Evolutionary conservation across 2,113 vertebrate species (phyloP), one percentile per base, ranked within the genome.

Genomic region (Cavia porcellus): DNA sequence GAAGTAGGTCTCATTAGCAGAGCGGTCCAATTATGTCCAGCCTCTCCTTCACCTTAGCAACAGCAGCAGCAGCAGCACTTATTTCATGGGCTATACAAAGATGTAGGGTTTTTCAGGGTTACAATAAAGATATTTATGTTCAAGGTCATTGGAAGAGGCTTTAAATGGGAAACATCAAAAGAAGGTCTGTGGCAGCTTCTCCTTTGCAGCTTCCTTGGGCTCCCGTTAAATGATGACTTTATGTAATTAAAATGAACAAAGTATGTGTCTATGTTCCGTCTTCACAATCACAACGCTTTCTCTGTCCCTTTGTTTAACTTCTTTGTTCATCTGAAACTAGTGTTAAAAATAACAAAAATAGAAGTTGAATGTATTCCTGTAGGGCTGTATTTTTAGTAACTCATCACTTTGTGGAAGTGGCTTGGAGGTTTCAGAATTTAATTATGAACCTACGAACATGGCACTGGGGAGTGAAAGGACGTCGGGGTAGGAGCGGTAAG

Each of bases 301-400:
- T 95, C 75, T 83, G 97, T 97, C 95, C 42, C 84, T 98, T 98
- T 98, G 97, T 98, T 98, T 97, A 98, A 98, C 98, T 98, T 98
- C 98, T 98, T 98, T 99, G 98, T 98, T 98, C 98, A 97, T 98
- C 95, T 96, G 75, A 98, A 98, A 98, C 95, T 96, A 89, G 83
- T 98, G 97, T 82, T 93, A 98, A 97, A 98, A 98, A 97, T 97
- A 98, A 98, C 98, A 98, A 98, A 98, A 99, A 99, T 98, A 98
- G 98, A 98, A 98, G 97, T 98, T 98, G 98, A 98, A 98, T 77
- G 92, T 97, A 95, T 98, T 98, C 98, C 98, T 98, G 97, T 95
- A 98, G 98, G 98, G 98, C 96, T 98, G 93, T 99, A 99, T 98
- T 99, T 99, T 99, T 98, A 99, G 98, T 95, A 98, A 96, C 98